Conservation (phyloP, 1,140 invertebrate species). For the Wiebesia pumilae region DNA sequence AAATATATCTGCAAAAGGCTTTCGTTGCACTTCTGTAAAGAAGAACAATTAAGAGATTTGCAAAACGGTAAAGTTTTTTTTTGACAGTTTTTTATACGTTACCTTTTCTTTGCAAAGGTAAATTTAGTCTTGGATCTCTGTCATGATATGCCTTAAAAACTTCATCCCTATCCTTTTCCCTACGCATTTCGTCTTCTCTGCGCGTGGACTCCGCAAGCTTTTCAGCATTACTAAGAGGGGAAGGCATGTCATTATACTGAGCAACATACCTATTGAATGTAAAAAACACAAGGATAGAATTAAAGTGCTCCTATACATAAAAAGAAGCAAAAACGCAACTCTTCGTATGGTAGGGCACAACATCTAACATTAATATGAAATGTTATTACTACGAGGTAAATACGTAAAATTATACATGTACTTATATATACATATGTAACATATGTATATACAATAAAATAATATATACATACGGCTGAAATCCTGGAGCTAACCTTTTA, state of each 20-base stretch:
- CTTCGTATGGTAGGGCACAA: not conserved
- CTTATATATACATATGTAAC: not conserved
- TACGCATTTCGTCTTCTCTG: conserved; percentile 70
- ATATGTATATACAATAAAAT: conserved; percentile 46
- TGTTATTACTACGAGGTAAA: not conserved
- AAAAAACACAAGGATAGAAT: conserved; percentile 57
- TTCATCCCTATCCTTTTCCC: conserved; percentile 70
- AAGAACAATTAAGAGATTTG: not conserved
- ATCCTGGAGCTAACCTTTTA: conserved; percentile 68
- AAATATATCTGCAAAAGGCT: conserved; percentile 71
- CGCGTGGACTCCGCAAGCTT: conserved; percentile 70
- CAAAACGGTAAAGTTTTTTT: too few species aligned
- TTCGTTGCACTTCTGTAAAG: conserved; percentile 71
- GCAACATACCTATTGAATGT: conserved; percentile 72
- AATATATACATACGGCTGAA: conserved; percentile 35
- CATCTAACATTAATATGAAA: not conserved
- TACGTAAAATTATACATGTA: not conserved
- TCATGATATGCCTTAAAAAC: conserved; percentile 71
- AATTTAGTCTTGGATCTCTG: conserved; percentile 65
- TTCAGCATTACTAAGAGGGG: conserved; percentile 73
- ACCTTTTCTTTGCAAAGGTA: conserved; percentile 72
- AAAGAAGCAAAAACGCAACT: conserved; percentile 13
- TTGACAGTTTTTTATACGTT: not conserved
- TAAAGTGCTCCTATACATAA: conserved; percentile 13
- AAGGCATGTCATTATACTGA: conserved; percentile 74